A percentile compares a stretch with the other conserved stretches of the same genome.
phyloP scores from a whole-genome alignment of 1,140 invertebrate genomes.

The Drosophila leontia region DNA sequence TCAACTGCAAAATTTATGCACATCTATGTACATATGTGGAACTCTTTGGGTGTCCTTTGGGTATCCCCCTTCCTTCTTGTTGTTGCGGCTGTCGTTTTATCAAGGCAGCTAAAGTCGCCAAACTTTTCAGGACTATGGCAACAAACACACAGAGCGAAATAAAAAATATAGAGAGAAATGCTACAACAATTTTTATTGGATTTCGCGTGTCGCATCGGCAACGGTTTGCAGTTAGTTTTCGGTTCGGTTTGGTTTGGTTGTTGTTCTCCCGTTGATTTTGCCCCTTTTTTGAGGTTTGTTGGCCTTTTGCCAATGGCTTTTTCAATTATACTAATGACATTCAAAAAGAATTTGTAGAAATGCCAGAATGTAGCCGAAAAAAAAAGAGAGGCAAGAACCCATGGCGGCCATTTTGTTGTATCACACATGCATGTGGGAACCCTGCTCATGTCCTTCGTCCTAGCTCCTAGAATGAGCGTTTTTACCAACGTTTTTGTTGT shows the following conservation, averaged over 20 bases:
- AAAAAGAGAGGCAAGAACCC: slow-evolving; percentile 18
- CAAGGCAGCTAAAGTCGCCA: slow-evolving; percentile 63
- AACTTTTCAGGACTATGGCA: slow-evolving; percentile 51
- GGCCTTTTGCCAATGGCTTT: slow-evolving; percentile 76
- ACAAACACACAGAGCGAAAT: slow-evolving; percentile 28
- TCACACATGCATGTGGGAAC: slow-evolving; percentile 74
- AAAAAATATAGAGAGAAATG: slow-evolving; percentile 34
- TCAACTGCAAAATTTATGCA: slow-evolving; percentile 74
- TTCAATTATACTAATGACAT: slow-evolving; percentile 83
- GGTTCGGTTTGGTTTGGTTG: slow-evolving; percentile 22
- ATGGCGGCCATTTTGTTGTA: slow-evolving; percentile 69
- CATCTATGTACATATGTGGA: slow-evolving; percentile 36
- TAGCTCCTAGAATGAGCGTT: slow-evolving; percentile 4
- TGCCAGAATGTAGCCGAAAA: slow-evolving; percentile 62
- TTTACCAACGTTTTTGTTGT: slow-evolving; percentile 45
- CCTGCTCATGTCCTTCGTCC: slow-evolving; percentile 15
- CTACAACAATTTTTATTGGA: slow-evolving; percentile 75
- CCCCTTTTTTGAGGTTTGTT: slow-evolving; percentile 57
- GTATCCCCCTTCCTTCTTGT: slow-evolving; percentile 9
- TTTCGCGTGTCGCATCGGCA: slow-evolving; percentile 71
- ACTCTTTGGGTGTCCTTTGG: slow-evolving; percentile 44
- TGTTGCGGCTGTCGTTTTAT: slow-evolving; percentile 59
- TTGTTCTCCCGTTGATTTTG: slow-evolving; percentile 29
- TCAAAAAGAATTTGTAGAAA: slow-evolving; percentile 80
- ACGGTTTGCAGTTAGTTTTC: slow-evolving; percentile 55